Conservation (phyloP, 1,140 invertebrate genomes). For the Gyrodactylus bullatarudis region DNA sequence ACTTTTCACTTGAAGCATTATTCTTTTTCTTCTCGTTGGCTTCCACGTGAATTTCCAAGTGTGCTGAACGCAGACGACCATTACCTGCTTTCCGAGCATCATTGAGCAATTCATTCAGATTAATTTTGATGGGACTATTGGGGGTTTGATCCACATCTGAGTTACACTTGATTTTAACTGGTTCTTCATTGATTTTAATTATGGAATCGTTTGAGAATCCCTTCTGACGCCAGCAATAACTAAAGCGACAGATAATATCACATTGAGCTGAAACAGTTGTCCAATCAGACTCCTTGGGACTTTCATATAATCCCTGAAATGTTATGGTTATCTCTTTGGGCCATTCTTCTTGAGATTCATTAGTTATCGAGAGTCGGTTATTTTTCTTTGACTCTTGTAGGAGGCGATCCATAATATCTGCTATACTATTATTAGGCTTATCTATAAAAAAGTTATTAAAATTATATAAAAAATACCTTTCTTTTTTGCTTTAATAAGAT, state of each 20-base stretch:
- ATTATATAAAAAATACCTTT: not conserved
- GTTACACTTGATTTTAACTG: not conserved
- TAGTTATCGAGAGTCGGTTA: not conserved
- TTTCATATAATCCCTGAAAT: not conserved
- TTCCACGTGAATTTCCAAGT: not conserved
- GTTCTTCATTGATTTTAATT: not conserved
- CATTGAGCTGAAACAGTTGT: not conserved
- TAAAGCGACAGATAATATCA: not conserved
- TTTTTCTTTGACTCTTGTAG: not conserved
- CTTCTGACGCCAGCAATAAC: not conserved
- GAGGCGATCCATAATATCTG: not conserved
- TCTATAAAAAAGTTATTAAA: not conserved
- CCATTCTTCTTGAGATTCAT: not conserved
- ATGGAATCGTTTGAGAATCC: not conserved
- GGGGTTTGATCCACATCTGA: not conserved
- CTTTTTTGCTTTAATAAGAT: not conserved
- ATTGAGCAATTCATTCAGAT: not conserved
- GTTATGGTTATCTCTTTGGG: not conserved
- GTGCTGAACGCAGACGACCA: not conserved
- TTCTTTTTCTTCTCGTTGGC: not conserved
- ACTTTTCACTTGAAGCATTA: not conserved
- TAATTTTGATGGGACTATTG: not conserved
- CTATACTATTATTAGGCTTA: not conserved
- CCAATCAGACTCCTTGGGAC: not conserved
- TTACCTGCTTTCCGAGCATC: not conserved